These are phyloP conservation scores for Unio pictorum DNA, from an alignment of 2,888 invertebrate species.

Conservation along the genomic window DNA sequence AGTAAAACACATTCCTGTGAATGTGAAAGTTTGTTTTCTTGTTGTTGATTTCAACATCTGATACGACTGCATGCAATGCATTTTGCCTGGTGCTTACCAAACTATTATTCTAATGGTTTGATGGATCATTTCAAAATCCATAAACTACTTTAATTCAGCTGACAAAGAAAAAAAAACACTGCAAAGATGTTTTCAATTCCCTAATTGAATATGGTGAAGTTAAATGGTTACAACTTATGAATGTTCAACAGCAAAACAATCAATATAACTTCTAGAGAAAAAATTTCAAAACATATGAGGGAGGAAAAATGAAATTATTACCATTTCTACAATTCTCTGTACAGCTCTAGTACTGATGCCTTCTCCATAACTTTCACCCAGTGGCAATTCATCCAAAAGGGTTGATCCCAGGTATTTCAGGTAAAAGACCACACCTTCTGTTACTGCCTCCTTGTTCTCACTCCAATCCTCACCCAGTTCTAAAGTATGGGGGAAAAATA, in stretches of 20 bases:
- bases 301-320: constrained; percentile 57
- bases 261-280: too few relatives aligned
- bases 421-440: constrained; percentile 65
- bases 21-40: too few relatives aligned
- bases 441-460: constrained; percentile 59
- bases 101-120: too few relatives aligned
- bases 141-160: too few relatives aligned
- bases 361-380: constrained; percentile 82
- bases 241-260: background rate
- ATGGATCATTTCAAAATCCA: too few relatives aligned
- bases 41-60: too few relatives aligned
- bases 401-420: constrained; percentile 84
- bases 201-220: background rate
- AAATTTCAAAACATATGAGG: background rate
- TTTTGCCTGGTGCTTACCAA: too few relatives aligned
- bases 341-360: constrained; percentile 78
- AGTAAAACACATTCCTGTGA: too few relatives aligned
- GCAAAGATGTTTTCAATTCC: too few relatives aligned
- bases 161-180: too few relatives aligned
- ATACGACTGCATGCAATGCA: too few relatives aligned
- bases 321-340: constrained; percentile 83
- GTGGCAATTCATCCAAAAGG: constrained; percentile 81
- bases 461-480: constrained; percentile 63
- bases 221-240: background rate
- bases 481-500: constrained; percentile 23